Conservation (phyloP, 2,113 vertebrate genomes). For the Siniperca chuatsi region DNA sequence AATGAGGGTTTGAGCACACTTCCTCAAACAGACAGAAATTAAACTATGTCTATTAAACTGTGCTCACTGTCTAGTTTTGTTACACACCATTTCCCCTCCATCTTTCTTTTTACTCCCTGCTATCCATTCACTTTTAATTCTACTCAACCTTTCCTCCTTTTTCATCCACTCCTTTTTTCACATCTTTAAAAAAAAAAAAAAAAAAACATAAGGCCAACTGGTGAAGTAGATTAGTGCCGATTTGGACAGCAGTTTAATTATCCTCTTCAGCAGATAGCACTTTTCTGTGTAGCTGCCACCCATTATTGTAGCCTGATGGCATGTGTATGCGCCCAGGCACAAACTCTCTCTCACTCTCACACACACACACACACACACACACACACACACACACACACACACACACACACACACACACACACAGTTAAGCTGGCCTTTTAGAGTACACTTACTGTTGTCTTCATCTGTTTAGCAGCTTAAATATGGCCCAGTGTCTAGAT, state of each 20-base stretch:
- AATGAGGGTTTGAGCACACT: slow-evolving; percentile 38
- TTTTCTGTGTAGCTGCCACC: slow-evolving; percentile 54
- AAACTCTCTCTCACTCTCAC: too few species aligned
- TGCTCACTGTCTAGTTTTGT: not conserved
- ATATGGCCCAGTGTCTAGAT: slow-evolving; percentile 64
- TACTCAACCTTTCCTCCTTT: slow-evolving; percentile 27
- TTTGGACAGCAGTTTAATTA: slow-evolving; percentile 80
- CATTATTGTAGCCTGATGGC: slow-evolving; percentile 48
- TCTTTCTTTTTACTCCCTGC: not conserved
- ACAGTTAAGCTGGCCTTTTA: slow-evolving; percentile 67
- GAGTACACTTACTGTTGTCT: slow-evolving; percentile 73
- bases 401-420: slow-evolving; percentile 20
- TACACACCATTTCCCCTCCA: slow-evolving; percentile 3
- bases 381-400: slow-evolving; percentile 24
- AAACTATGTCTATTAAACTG: not conserved
- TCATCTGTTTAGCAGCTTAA: slow-evolving; percentile 78
- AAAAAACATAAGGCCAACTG: slow-evolving; percentile 34
- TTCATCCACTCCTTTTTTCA: not conserved
- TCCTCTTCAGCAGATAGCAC: slow-evolving; percentile 75
- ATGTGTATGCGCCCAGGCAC: not conserved
- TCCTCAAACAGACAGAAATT: slow-evolving; percentile 36
- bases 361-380: slow-evolving; percentile 34
- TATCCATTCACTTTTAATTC: slow-evolving; percentile 38
- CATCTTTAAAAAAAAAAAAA: slow-evolving; percentile 19
- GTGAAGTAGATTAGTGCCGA: slow-evolving; percentile 72